A percentile compares a stretch with the other conserved stretches of the same genome.
These are phyloP conservation scores for Clunio marinus DNA, from an alignment of 2,888 invertebrate genomes.

Conservation along the genomic window DNA sequence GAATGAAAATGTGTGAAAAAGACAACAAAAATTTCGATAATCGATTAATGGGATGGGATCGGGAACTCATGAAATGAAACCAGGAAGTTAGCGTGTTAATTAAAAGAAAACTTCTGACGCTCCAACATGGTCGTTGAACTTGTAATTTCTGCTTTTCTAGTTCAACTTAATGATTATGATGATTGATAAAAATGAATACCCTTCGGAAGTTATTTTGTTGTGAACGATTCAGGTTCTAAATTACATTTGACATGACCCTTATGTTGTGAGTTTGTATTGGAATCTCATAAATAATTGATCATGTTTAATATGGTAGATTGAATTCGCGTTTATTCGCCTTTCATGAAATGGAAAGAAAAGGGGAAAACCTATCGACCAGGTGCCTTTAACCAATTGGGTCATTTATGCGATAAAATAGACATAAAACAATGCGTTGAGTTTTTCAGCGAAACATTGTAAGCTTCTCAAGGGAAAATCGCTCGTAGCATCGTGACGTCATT, in stretches of 20 bases:
- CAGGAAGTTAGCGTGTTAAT: background rate
- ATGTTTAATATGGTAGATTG: background rate
- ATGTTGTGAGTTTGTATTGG: no score
- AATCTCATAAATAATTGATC: background rate
- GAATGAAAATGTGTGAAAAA: background rate
- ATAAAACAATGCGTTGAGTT: no score
- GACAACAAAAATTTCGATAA: background rate
- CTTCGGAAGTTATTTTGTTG: no score
- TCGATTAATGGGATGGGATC: background rate
- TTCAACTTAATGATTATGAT: no score
- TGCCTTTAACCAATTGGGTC: slow-evolving; percentile 3
- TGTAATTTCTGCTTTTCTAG: no score
- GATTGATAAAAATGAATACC: no score
- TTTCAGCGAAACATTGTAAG: no score
- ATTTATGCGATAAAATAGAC: background rate
- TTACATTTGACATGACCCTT: no score
- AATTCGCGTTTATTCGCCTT: background rate
- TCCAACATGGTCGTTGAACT: background rate
- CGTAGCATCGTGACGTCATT: no score
- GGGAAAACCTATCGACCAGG: background rate
- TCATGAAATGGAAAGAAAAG: background rate
- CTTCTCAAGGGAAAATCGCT: no score
- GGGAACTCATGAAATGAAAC: background rate
- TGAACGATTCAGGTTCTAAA: no score
- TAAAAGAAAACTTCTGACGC: background rate